Evolutionary conservation across 2,888 invertebrate species (phyloP).

Genomic region (Epiblema foenella): DNA sequence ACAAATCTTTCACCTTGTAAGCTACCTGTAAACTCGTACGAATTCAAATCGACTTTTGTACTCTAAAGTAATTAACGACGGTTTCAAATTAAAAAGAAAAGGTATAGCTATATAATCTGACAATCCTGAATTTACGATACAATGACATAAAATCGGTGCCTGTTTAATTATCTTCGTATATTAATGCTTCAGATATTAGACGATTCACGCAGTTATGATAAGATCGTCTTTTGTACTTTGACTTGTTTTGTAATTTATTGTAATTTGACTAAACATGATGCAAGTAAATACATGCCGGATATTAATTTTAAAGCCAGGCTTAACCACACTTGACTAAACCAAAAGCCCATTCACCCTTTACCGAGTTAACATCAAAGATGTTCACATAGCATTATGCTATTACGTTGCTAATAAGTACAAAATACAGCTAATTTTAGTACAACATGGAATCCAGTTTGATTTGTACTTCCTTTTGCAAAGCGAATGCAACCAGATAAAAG

Average conservation of each 20-base stretch:
- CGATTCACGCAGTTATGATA: neutral
- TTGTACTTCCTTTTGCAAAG: constrained; percentile 19
- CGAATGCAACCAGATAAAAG: constrained; percentile 21
- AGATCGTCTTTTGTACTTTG: too few relatives aligned
- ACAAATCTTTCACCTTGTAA: too few relatives aligned
- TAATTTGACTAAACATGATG: constrained; percentile 2
- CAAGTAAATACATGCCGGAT: neutral
- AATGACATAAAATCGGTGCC: too few relatives aligned
- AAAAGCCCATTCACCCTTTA: constrained; percentile 25
- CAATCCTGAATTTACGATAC: too few relatives aligned
- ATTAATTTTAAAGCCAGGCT: constrained; percentile 37
- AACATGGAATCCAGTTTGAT: neutral
- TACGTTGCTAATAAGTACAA: constrained; percentile 20
- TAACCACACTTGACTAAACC: constrained; percentile 33
- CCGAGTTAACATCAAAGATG: constrained; percentile 20
- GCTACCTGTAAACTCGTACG: too few relatives aligned
- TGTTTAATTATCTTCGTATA: neutral
- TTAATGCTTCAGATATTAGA: neutral
- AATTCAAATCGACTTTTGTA: too few relatives aligned
- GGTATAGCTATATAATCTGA: too few relatives aligned
- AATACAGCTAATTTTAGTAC: neutral
- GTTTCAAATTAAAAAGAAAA: too few relatives aligned
- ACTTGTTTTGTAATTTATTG: too few relatives aligned
- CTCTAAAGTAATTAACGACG: too few relatives aligned
- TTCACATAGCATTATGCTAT: constrained; percentile 11